Percentiles rank a stretch among this genome's conserved stretches.
These are phyloP conservation scores for Nannoperca australis DNA, from an alignment of 2,797 vertebrate species.

Conservation along the genomic window DNA sequence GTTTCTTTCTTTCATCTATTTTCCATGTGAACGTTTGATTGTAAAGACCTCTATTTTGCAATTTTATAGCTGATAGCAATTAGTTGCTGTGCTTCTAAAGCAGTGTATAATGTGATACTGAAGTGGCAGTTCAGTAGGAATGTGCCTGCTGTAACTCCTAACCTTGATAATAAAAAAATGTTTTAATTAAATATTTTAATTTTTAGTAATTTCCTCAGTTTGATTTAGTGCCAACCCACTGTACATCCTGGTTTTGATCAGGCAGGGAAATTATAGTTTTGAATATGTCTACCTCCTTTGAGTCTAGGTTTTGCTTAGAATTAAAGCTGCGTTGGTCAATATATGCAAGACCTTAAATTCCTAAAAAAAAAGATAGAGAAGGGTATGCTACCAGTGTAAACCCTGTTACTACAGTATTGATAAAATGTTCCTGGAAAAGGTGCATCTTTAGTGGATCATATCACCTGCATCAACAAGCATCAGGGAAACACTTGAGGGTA, in stretches of 20 bases:
- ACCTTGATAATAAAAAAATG: not conserved
- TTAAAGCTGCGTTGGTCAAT: not conserved
- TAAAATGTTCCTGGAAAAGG: not conserved
- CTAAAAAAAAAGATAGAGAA: not conserved
- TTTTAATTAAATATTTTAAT: not conserved
- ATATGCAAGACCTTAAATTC: not conserved
- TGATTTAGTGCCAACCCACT: not conserved
- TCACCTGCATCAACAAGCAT: not conserved
- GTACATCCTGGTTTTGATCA: not conserved
- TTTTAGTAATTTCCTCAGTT: not conserved
- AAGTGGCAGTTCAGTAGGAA: not conserved
- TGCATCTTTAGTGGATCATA: not conserved
- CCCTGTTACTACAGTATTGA: not conserved
- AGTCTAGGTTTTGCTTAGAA: not conserved
- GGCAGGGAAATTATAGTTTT: not conserved
- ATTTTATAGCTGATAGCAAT: not conserved
- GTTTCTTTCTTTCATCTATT: not conserved
- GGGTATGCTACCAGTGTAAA: not conserved
- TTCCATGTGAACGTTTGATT: not conserved
- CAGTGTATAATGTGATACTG: not conserved
- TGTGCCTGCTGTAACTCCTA: not conserved
- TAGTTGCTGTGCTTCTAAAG: not conserved
- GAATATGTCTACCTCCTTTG: not conserved
- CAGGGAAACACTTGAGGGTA: not conserved
- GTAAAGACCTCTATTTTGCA: not conserved